Evolutionary conservation across 2,888 invertebrate genomes (phyloP).

Genomic region (Pachycephus smyrnensis): DNA sequence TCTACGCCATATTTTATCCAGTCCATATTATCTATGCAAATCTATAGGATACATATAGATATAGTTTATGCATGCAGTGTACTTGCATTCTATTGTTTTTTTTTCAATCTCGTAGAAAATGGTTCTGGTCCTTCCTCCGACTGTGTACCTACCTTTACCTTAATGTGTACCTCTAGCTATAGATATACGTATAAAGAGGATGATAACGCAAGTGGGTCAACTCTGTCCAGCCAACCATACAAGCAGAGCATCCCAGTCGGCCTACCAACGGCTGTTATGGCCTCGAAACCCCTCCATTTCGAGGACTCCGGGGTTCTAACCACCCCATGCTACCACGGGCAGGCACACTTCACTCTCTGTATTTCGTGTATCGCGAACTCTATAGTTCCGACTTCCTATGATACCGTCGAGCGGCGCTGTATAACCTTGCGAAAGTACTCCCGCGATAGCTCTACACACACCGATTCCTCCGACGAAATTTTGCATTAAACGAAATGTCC

Average conservation of each 20-base stretch:
- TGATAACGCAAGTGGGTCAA: constrained; percentile 4
- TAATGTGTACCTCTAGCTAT: neutral
- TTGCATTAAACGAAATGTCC: neutral
- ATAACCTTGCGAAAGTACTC: neutral
- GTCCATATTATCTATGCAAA: neutral
- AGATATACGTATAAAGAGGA: neutral
- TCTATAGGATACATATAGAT: neutral
- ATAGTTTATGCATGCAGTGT: neutral
- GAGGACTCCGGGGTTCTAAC: neutral
- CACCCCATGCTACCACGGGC: too few species aligned
- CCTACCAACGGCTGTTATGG: neutral
- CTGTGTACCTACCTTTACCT: neutral
- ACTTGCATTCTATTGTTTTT: neutral
- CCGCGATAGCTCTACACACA: neutral
- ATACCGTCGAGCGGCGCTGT: too few species aligned
- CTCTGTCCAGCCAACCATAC: neutral
- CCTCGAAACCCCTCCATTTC: neutral
- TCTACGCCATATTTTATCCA: too few species aligned
- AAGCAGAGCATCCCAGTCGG: neutral
- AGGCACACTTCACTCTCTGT: too few species aligned
- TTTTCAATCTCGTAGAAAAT: neutral
- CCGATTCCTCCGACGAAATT: neutral
- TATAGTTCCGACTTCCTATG: too few species aligned
- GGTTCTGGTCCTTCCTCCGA: neutral
- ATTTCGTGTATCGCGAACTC: too few species aligned